Evolutionary conservation across 2,113 vertebrate genomes (phyloP).

Genomic region (Engraulis encrasicolus): DNA sequence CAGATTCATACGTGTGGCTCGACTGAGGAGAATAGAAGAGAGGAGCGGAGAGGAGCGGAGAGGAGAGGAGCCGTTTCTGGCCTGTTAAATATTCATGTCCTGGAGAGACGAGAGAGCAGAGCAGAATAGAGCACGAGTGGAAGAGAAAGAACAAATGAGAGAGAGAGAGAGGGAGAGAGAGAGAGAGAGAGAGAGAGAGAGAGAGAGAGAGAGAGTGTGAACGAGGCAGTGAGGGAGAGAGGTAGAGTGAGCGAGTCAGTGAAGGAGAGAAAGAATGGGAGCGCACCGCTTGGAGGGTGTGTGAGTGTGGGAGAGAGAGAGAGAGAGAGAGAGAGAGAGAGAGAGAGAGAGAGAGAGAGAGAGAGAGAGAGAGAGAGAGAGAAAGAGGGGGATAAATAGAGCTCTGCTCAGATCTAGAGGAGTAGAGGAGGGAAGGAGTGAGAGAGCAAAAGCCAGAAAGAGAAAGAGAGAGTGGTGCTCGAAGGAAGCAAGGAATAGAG

Average conservation of each 20-base stretch:
- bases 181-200: not conserved
- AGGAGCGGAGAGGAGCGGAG: not conserved
- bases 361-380: not conserved
- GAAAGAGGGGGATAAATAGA: no score
- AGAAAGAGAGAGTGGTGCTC: not conserved
- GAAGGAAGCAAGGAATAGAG: no score
- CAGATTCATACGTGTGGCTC: not conserved
- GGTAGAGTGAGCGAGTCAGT: no score
- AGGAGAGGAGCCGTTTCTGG: constrained; percentile 3
- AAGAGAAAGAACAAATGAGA: not conserved
- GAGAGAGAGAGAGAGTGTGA: no score
- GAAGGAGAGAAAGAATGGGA: no score
- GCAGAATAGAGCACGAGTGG: not conserved
- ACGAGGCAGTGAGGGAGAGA: no score
- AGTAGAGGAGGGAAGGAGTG: not conserved
- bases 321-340: not conserved
- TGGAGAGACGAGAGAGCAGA: not conserved
- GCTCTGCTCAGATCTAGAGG: no score
- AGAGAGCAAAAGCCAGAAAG: not conserved
- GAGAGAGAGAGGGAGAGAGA: not conserved
- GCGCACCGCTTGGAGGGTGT: no score
- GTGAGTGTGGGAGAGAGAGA: not conserved
- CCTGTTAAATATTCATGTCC: constrained; percentile 13
- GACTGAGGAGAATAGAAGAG: not conserved
- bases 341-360: not conserved